These are phyloP conservation scores for Nyleta sp. DNA, from an alignment of 2,888 invertebrate species.

Conservation along the genomic window DNA sequence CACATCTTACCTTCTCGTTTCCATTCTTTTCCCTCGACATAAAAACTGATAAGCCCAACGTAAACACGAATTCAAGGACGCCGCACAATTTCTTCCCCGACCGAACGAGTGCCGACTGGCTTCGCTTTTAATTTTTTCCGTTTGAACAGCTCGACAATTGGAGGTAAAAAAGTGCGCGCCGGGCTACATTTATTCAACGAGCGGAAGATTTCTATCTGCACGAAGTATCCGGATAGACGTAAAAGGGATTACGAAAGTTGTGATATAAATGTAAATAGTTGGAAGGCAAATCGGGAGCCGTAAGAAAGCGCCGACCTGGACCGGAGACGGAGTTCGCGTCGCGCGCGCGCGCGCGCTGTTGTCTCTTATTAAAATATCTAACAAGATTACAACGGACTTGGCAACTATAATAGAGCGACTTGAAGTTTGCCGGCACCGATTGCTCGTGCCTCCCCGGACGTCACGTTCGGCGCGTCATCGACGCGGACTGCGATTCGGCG, in stretches of 20 bases:
- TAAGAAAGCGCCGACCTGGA: slow-evolving; percentile 55
- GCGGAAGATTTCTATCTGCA: slow-evolving; percentile 56
- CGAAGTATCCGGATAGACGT: slow-evolving; percentile 70
- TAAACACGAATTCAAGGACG: too few relatives aligned
- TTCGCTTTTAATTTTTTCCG: neutral
- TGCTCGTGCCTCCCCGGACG: too few relatives aligned
- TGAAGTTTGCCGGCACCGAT: too few relatives aligned
- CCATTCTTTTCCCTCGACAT: too few relatives aligned
- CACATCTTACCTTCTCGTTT: too few relatives aligned
- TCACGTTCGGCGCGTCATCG: slow-evolving; percentile 34
- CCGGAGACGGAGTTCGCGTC: slow-evolving; percentile 70
- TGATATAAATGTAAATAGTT: slow-evolving; percentile 78
- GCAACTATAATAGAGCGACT: slow-evolving; percentile 79
- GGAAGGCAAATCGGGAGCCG: slow-evolving; percentile 24
- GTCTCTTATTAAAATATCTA: slow-evolving; percentile 81
- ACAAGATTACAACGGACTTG: slow-evolving; percentile 79
- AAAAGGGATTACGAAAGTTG: slow-evolving; percentile 75
- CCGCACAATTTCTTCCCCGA: too few relatives aligned
- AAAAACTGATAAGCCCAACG: too few relatives aligned
- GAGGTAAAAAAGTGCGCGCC: slow-evolving; percentile 61
- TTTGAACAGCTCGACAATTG: slow-evolving; percentile 36
- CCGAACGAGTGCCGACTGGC: too few relatives aligned
- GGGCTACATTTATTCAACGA: slow-evolving; percentile 64
- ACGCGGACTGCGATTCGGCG: slow-evolving; percentile 23
- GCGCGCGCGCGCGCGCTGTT: slow-evolving; percentile 67